These are phyloP conservation scores for Calliphora vicina DNA, from an alignment of 1,140 invertebrate genomes.

Conservation along the genomic window DNA sequence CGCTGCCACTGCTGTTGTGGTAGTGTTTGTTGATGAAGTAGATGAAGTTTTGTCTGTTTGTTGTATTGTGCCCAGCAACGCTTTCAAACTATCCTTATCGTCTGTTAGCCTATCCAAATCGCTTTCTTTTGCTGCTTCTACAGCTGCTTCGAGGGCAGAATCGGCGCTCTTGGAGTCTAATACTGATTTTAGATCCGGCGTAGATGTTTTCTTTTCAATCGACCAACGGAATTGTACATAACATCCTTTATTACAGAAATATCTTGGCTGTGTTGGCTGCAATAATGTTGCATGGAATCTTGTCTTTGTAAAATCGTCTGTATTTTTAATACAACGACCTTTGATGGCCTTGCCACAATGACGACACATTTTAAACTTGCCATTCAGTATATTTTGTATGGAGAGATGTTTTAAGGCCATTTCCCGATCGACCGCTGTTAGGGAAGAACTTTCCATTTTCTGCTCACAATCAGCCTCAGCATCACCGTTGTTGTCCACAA, in stretches of 20 bases:
- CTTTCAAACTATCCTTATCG: background rate
- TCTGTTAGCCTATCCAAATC: background rate
- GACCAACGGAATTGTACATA: background rate
- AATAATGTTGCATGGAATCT: background rate
- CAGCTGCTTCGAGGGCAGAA: background rate
- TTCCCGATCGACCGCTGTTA: background rate
- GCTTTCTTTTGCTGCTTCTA: background rate
- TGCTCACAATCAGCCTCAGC: background rate
- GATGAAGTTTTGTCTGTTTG: background rate
- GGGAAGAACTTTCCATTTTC: background rate
- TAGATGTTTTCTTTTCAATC: conserved; percentile 15
- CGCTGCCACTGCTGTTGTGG: background rate
- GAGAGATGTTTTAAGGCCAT: background rate
- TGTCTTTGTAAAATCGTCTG: background rate
- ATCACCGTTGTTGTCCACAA: conserved; percentile 45
- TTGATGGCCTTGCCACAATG: conserved; percentile 49
- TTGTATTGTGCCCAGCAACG: background rate
- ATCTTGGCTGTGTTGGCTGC: background rate
- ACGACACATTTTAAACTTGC: conserved; percentile 48
- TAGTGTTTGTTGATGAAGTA: background rate
- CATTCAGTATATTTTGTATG: conserved; percentile 51
- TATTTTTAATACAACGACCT: conserved; percentile 42
- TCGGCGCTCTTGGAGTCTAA: background rate
- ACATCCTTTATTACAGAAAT: conserved; percentile 23
- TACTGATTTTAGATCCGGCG: background rate